Conservation (phyloP, 2,113 vertebrate species). For the Bufo gargarizans region DNA sequence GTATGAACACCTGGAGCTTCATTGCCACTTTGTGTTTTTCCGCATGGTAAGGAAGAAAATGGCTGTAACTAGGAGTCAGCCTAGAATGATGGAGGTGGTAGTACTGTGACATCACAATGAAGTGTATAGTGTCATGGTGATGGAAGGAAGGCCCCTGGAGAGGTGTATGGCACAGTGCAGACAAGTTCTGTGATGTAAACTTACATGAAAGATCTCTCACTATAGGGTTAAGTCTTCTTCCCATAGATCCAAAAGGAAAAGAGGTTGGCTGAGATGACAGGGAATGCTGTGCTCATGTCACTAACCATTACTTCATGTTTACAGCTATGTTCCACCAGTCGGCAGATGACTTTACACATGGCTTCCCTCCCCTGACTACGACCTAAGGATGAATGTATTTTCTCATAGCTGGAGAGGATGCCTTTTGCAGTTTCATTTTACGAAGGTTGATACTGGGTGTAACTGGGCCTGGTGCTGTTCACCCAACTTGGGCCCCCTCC, state of each 20-base stretch:
- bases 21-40: not conserved
- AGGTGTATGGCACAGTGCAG: not conserved
- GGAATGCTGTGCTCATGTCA: constrained; percentile 4
- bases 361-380: not conserved
- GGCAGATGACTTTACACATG: not conserved
- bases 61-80: not conserved
- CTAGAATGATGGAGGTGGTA: not conserved
- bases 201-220: not conserved
- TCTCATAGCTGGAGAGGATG: not conserved
- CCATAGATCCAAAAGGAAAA: not conserved
- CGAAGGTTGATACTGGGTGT: too few relatives aligned
- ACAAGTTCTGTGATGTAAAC: not conserved
- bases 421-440: not conserved
- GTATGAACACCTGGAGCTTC: not conserved
- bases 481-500: too few relatives aligned
- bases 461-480: too few relatives aligned
- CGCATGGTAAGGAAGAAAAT: not conserved
- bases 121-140: not conserved
- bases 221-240: not conserved
- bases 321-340: constrained; percentile 2
- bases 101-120: not conserved
- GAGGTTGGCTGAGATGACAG: not conserved
- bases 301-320: not conserved
- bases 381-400: not conserved
- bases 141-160: too few relatives aligned